Evolutionary conservation across 2,797 vertebrate species (phyloP).

Genomic region (Sebastes iracundus): DNA sequence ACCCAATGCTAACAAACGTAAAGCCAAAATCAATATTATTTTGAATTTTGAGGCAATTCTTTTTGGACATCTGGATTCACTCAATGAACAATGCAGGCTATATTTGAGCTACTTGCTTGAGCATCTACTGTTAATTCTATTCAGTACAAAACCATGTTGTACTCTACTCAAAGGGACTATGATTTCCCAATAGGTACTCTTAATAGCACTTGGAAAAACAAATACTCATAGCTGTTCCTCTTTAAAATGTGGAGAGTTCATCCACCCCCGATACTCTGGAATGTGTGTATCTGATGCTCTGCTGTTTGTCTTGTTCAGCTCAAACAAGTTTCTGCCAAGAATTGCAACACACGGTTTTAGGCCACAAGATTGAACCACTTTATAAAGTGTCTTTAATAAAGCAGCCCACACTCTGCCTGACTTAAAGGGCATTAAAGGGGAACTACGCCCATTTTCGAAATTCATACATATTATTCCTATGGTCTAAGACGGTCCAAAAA

Average conservation of each 20-base stretch:
- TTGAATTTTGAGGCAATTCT: background rate
- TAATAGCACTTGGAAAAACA: background rate
- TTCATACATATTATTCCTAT: no score
- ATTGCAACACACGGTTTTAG: conserved; percentile 41
- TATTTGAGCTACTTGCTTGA: background rate
- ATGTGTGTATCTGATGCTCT: conserved; percentile 29
- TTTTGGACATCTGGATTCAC: conserved; percentile 36
- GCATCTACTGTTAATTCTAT: background rate
- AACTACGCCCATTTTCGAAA: no score
- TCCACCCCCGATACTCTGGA: conserved; percentile 24
- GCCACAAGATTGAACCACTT: conserved; percentile 37
- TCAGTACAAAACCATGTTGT: background rate
- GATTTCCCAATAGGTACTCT: background rate
- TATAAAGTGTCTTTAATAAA: conserved; percentile 40
- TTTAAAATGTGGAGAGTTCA: conserved; percentile 30
- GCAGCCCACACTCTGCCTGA: conserved; percentile 16
- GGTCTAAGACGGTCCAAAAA: no score
- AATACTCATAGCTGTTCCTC: conserved; percentile 9
- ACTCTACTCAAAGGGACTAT: background rate
- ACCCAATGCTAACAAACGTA: background rate
- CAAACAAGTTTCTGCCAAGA: conserved; percentile 54
- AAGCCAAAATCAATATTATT: conserved; percentile 39
- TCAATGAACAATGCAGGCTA: conserved; percentile 10
- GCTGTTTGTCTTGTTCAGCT: conserved; percentile 33
- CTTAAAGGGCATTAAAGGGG: conserved; percentile 18